phyloP scores from a whole-genome alignment of 2,113 vertebrate species.

The Perca schrenkii region DNA sequence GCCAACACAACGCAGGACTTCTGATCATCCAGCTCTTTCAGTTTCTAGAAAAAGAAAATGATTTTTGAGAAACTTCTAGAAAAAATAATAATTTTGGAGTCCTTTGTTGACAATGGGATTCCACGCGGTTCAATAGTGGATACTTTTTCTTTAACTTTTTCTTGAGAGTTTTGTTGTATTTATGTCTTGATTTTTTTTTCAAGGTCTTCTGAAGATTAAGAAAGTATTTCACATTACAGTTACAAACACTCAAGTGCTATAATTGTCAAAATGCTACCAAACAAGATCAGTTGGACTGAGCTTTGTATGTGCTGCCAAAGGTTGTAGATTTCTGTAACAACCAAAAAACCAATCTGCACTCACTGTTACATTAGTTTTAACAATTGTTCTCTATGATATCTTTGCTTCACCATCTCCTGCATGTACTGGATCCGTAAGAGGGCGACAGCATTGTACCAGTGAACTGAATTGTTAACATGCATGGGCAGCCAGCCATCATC shows the following conservation, averaged over 20 bases:
- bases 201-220: neutral
- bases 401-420: neutral
- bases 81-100: neutral
- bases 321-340: too few species aligned
- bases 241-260: neutral
- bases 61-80: slow-evolving; percentile 4
- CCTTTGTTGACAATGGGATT: slow-evolving; percentile 10
- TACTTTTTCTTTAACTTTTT: neutral
- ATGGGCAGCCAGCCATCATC: neutral
- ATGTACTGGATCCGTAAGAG: neutral
- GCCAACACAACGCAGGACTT: slow-evolving; percentile 27
- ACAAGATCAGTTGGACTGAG: neutral
- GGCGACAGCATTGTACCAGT: neutral
- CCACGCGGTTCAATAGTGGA: neutral
- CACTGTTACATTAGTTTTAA: neutral
- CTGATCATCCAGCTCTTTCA: slow-evolving; percentile 53
- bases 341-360: neutral
- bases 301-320: too few species aligned
- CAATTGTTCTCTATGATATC: neutral
- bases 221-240: neutral
- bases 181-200: neutral
- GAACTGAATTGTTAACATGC: neutral
- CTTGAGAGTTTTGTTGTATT: neutral
- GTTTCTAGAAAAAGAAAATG: neutral
- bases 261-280: neutral